A percentile compares a stretch with the other conserved stretches of the same genome.
These are phyloP conservation scores for Lycia hirtaria DNA, from an alignment of 2,888 invertebrate genomes.

Conservation along the genomic window DNA sequence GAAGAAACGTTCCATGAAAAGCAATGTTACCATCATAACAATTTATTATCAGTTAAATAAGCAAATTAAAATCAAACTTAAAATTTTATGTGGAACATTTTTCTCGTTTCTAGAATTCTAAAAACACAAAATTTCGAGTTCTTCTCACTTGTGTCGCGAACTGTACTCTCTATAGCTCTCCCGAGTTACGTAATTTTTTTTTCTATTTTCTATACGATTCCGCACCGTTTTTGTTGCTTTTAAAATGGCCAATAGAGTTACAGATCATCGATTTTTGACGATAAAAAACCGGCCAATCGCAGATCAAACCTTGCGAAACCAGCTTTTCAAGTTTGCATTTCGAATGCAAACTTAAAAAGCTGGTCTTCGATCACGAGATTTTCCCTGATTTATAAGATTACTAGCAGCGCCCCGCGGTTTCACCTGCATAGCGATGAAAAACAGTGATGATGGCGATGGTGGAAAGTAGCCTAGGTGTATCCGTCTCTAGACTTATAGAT, in stretches of 20 bases:
- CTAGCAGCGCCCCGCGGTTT: no score
- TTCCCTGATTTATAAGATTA: no score
- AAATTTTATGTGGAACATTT: background rate
- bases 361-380: background rate
- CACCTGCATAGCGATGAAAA: no score
- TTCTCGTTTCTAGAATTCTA: background rate
- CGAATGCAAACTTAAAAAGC: background rate
- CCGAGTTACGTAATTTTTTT: conserved; percentile 19
- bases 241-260: conserved; percentile 9
- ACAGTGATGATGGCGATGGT: no score
- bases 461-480: no score
- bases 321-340: background rate
- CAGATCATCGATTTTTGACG: background rate
- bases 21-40: no score
- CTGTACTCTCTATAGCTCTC: conserved; percentile 3
- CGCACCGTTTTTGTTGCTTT: conserved; percentile 21
- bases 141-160: conserved; percentile 8
- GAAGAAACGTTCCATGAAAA: no score
- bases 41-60: no score
- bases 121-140: no score
- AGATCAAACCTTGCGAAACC: background rate
- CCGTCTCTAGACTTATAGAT: no score
- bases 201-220: conserved; percentile 15
- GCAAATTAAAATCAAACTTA: background rate
- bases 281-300: background rate